Evolutionary conservation across 2,888 invertebrate species (phyloP), one percentile per base, ranked within the genome.

Genomic region (Synergus itoensis): DNA sequence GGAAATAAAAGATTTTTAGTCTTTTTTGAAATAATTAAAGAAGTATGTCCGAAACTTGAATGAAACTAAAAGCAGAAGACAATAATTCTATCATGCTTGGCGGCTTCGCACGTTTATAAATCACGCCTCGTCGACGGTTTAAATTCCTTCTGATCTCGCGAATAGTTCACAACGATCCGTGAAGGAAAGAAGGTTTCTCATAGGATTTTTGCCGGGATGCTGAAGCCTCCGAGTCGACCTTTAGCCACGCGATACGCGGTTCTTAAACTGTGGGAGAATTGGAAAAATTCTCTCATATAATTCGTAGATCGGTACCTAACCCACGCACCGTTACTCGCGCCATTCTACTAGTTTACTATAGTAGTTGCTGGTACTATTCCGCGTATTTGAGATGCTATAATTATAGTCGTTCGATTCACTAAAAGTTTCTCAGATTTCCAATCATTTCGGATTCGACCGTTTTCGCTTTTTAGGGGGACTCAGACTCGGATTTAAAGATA

Each of bases 321-420:
- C 36, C 75, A 76, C 76, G 14, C 53, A 41, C 43, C 16, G 48
- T 53, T 63, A 77, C 28, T 36, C 43, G 43, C 48, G 2, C 48
- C 48, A 53, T 53, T 53, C 48, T 60, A 63, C 2, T 21, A 18
- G 28, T 43, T 40, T 64, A 64, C 11, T 67, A 36, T 36, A 5
- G 11, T 36, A 53, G 73, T 73, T 53, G 48, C 53, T 28, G 28
- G 53, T 48, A 76, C 76, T 82, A 85, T 88, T 86, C 88, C 87
- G 84, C 89, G 87, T 89, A 89, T 87, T 86, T 81, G 80, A 86
- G 81, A 84, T 83, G 85, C 86, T 87, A 88, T 90, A 91, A 91
- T 91, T 91, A 90, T 89, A 89, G 90, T 86, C 87, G 88, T 86
- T 85, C 85, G 84, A 84, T 83, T 86, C 81, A 86, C 85, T 83